phyloP scores from a whole-genome alignment of 2,113 vertebrate genomes.

The Progne subis region DNA sequence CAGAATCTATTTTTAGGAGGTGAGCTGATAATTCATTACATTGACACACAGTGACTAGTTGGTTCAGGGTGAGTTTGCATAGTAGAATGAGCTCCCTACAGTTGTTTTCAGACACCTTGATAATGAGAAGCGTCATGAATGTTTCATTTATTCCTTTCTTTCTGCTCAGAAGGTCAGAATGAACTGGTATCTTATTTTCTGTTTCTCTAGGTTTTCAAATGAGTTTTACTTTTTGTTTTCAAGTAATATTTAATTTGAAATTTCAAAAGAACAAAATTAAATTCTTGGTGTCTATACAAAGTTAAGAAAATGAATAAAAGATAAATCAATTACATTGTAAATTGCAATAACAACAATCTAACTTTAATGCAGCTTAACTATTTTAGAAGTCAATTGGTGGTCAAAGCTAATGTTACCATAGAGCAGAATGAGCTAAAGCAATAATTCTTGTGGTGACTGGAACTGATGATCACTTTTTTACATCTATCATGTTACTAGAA shows the following conservation, averaged over 20 bases:
- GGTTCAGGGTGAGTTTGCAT: neutral
- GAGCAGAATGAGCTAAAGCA: neutral
- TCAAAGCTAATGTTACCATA: neutral
- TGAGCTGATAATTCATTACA: neutral
- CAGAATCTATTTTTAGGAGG: neutral
- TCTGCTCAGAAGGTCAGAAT: neutral
- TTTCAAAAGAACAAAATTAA: neutral
- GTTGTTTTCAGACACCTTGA: neutral
- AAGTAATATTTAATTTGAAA: conserved; percentile 16
- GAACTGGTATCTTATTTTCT: neutral
- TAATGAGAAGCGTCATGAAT: neutral
- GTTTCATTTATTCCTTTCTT: conserved; percentile 19
- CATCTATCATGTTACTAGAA: conserved; percentile 2
- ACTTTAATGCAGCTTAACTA: neutral
- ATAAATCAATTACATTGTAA: conserved; percentile 3
- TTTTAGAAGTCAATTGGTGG: conserved; percentile 3
- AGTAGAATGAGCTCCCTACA: neutral
- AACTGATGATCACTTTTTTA: neutral
- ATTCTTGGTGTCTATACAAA: neutral
- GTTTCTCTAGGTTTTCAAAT: neutral
- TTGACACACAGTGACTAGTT: neutral
- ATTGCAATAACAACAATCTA: neutral
- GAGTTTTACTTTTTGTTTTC: neutral
- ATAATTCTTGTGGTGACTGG: neutral
- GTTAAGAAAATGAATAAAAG: neutral